phyloP scores from a whole-genome alignment of 2,888 invertebrate genomes.

The Orchesellides sinensis region DNA sequence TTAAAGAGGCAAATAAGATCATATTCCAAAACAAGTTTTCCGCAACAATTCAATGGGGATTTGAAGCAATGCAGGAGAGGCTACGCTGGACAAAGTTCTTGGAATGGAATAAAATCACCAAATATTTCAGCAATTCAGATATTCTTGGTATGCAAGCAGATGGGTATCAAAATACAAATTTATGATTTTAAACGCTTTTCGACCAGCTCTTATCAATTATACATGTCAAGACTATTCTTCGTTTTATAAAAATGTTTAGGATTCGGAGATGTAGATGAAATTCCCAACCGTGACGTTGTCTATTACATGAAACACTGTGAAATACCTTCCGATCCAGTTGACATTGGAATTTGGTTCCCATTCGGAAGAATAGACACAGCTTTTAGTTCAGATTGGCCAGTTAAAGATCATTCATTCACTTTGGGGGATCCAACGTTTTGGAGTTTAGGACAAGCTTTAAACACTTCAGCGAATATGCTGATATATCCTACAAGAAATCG shows the following conservation, averaged over 20 bases:
- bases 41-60: no score
- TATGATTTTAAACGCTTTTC: no score
- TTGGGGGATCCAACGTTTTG: constrained; percentile 42
- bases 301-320: constrained; percentile 28
- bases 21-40: neutral
- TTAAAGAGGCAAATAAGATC: neutral
- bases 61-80: constrained; percentile 9
- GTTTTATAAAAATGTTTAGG: constrained; percentile 9
- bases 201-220: no score
- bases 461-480: neutral
- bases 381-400: constrained; percentile 31
- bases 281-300: constrained; percentile 22
- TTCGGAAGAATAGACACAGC: constrained; percentile 25
- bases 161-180: neutral
- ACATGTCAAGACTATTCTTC: neutral
- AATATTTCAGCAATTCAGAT: constrained; percentile 25
- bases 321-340: constrained; percentile 18
- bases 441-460: constrained; percentile 11
- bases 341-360: constrained; percentile 46
- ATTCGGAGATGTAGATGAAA: constrained; percentile 55
- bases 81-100: constrained; percentile 48
- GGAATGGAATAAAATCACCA: constrained; percentile 39
- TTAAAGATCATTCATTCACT: constrained; percentile 11
- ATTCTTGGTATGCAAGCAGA: constrained; percentile 12
- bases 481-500: constrained; percentile 23